Base-by-base conservation (phyloP, 1,140 invertebrate genomes). In the Protaetia brevitarsis region DNA sequence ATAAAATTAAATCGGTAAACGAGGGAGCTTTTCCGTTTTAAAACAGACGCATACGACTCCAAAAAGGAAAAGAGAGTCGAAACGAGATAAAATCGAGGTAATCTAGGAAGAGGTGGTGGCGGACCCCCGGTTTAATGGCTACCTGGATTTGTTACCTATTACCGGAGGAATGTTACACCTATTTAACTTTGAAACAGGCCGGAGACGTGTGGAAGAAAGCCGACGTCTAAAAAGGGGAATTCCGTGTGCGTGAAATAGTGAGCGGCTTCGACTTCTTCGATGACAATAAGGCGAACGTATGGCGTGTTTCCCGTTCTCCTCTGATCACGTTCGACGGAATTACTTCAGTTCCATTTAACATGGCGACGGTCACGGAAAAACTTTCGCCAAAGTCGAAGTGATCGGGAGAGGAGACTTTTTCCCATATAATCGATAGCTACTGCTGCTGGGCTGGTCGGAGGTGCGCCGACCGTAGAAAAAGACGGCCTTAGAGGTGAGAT, bases 141-240 rank as follows among this genome's bases (percentile, higher is more conserved):
- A 58, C 41, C 62, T 64, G 70, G 73, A 74, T 73, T 74, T 73
- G 72, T 74, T 71, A 70, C 67, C 73, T 70, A 75, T 76, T 75
- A 74, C 73, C 67, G 65, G 72, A 74, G 68, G 74, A 75, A 77
- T 77, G 76, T 77, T 77, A 76, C 75, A 77, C 75, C 75, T 77
- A 77, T 77, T 77, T 75, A 77, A 74, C 73, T 77, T 74, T 72
- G 72, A 77, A 75, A 71, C 68, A 72, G 61, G 62, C 63, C 56
- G 34, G 41, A 51, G 11, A 51, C 41, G 41, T 51, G 41, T 23
- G 26, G 16, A 23, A 34, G 31, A n/a, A 51, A 19, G 16, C 3
- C 63, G 62, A 67, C 66, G 13, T 68, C 69, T 66, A 67, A 66
- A 67, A 68, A 73, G 70, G 68, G 56, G 66, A 73, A 65, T 72